phyloP scores from a whole-genome alignment of 2,113 vertebrate species.

The Dolichallabes microphthalmus region DNA sequence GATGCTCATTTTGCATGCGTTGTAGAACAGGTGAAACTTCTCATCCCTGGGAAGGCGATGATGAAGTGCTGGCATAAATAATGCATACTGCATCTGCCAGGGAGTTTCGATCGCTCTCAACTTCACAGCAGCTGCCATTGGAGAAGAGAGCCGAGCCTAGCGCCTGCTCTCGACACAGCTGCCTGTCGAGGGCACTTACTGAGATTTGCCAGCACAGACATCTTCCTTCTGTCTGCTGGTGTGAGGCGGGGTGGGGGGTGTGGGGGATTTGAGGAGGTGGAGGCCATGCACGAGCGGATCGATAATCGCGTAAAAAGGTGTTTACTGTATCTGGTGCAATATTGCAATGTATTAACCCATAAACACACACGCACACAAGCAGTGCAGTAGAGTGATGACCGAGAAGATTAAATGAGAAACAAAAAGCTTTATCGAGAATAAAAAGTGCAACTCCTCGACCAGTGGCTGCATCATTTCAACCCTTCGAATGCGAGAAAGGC shows the following conservation, averaged over 20 bases:
- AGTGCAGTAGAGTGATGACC: not conserved
- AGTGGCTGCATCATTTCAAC: not conserved
- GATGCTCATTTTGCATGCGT: not conserved
- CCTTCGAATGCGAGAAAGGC: not conserved
- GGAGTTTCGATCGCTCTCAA: slow-evolving; percentile 43
- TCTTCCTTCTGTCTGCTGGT: slow-evolving; percentile 38
- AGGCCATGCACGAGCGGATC: not conserved
- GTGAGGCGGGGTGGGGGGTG: not conserved
- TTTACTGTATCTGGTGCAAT: slow-evolving; percentile 30
- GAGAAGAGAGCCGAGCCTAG: slow-evolving; percentile 16
- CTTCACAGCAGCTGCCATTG: slow-evolving; percentile 43
- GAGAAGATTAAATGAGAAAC: not conserved
- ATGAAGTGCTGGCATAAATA: slow-evolving; percentile 43
- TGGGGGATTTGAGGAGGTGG: not conserved
- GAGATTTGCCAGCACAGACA: slow-evolving; percentile 31
- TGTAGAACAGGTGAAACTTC: slow-evolving; percentile 1
- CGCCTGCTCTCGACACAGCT: slow-evolving; percentile 29
- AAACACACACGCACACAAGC: not conserved
- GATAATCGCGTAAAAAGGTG: slow-evolving; percentile 15
- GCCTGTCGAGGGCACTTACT: slow-evolving; percentile 42
- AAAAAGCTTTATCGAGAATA: not conserved
- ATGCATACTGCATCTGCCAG: slow-evolving; percentile 44
- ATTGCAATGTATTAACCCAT: not conserved
- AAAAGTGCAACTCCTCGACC: not conserved
- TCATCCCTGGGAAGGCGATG: not conserved